These are phyloP conservation scores for Phymorhynchus buccinoides DNA, from an alignment of 1,140 invertebrate genomes.

Conservation along the genomic window DNA sequence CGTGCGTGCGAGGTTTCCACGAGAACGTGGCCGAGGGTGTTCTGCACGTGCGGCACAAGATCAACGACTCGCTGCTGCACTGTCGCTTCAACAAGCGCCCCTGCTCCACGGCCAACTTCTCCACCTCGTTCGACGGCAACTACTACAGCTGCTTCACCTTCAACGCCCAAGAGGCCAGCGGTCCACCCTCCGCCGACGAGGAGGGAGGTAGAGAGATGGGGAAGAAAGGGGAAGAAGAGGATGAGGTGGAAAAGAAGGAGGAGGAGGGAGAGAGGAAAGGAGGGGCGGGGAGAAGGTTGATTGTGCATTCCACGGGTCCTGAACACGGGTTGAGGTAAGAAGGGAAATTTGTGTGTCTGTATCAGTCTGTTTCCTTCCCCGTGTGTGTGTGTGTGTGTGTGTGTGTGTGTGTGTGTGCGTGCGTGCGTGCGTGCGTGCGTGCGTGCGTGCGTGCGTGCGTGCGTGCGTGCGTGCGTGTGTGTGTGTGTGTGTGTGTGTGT, in stretches of 20 bases:
- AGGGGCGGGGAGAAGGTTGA: constrained; percentile 47
- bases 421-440: constrained; percentile 18
- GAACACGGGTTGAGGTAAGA: constrained; percentile 60
- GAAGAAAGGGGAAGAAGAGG: neutral
- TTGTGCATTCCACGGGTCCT: constrained; percentile 67
- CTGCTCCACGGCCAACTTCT: constrained; percentile 62
- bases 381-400: constrained; percentile 19
- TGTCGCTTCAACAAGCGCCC: constrained; percentile 63
- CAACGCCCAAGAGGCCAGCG: constrained; percentile 47
- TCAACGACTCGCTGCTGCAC: constrained; percentile 63
- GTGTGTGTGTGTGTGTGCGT: constrained; percentile 22
- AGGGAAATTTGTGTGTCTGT: neutral
- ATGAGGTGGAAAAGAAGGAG: neutral
- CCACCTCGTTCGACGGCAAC: constrained; percentile 64
- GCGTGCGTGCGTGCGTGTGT: neutral
- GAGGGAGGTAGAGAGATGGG: neutral
- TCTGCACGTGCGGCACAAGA: constrained; percentile 56
- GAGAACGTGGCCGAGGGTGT: constrained; percentile 63
- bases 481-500: constrained; percentile 21
- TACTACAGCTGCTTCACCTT: constrained; percentile 70
- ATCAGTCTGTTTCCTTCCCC: neutral
- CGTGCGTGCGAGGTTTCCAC: constrained; percentile 64
- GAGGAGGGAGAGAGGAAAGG: neutral
- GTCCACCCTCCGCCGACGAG: neutral
- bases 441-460: neutral